Evolutionary conservation across 2,797 vertebrate species (phyloP).

Genomic region (Odontamblyopus rebecca): DNA sequence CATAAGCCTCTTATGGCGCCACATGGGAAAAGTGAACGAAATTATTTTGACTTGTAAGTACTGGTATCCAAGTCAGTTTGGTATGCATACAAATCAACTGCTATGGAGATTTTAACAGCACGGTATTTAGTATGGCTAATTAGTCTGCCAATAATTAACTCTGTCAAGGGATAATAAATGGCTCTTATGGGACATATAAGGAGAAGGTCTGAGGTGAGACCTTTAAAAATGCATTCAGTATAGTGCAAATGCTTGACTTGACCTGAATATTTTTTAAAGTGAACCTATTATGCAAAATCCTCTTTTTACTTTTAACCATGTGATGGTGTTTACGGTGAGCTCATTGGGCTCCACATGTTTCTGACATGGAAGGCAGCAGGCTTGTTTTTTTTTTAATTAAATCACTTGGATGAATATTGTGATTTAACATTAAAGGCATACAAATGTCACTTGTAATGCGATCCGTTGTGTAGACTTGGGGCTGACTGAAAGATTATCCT

Average conservation of each 20-base stretch:
- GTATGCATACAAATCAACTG: conserved; percentile 33
- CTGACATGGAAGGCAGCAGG: too few species aligned
- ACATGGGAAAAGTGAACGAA: conserved; percentile 50
- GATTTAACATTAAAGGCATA: too few species aligned
- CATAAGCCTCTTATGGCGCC: conserved; percentile 70
- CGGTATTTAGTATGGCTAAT: conserved; percentile 56
- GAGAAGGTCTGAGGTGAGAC: conserved; percentile 29
- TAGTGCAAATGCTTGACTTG: neutral
- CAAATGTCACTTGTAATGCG: too few species aligned
- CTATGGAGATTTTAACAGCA: conserved; percentile 49
- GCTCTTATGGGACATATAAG: conserved; percentile 9
- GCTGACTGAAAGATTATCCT: too few species aligned
- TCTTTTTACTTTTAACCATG: too few species aligned
- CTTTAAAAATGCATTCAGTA: conserved; percentile 13
- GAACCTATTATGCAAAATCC: too few species aligned
- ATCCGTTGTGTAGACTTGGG: too few species aligned
- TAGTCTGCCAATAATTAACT: conserved; percentile 52
- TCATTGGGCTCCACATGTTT: too few species aligned
- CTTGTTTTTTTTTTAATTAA: too few species aligned
- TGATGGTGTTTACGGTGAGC: too few species aligned
- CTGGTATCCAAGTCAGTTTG: conserved; percentile 35
- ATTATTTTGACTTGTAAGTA: conserved; percentile 60
- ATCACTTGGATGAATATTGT: too few species aligned
- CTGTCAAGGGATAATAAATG: conserved; percentile 48
- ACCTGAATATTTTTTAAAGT: too few species aligned